Evolutionary conservation across 2,888 invertebrate genomes (phyloP).

Genomic region (Drosophila phalerata): DNA sequence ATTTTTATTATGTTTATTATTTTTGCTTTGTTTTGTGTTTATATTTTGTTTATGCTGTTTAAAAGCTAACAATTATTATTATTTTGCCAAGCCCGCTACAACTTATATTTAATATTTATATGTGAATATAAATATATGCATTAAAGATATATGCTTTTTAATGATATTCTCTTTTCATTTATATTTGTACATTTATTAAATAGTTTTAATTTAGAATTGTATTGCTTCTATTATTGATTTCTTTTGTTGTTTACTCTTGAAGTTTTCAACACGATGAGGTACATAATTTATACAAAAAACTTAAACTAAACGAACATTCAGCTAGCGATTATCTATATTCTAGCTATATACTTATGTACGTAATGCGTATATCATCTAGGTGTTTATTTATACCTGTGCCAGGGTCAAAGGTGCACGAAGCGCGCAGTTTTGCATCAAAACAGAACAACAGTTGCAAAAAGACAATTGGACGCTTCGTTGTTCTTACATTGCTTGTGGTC

Average conservation of each 20-base stretch:
- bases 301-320: conserved; percentile 36
- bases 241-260: conserved; percentile 33
- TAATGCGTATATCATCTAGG: conserved; percentile 13
- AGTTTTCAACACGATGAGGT: conserved; percentile 78
- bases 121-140: conserved; percentile 9
- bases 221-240: conserved; percentile 57
- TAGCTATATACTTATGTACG: conserved; percentile 30
- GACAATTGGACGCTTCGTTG: conserved; percentile 86
- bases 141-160: background rate
- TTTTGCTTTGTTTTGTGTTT: conserved; percentile 45
- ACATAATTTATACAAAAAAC: conserved; percentile 68
- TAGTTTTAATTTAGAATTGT: conserved; percentile 68
- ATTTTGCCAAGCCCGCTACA: conserved; percentile 79
- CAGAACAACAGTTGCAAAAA: conserved; percentile 86
- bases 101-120: conserved; percentile 47
- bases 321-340: conserved; percentile 50
- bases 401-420: conserved; percentile 59
- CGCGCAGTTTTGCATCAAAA: conserved; percentile 84
- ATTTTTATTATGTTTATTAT: conserved; percentile 27
- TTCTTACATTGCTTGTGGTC: conserved; percentile 85
- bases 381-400: conserved; percentile 58
- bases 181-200: conserved; percentile 67
- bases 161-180: conserved; percentile 22
- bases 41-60: conserved; percentile 16
- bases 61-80: conserved; percentile 47